Evolutionary conservation across 2,113 vertebrate genomes (phyloP).

Genomic region (Mesocricetus auratus): DNA sequence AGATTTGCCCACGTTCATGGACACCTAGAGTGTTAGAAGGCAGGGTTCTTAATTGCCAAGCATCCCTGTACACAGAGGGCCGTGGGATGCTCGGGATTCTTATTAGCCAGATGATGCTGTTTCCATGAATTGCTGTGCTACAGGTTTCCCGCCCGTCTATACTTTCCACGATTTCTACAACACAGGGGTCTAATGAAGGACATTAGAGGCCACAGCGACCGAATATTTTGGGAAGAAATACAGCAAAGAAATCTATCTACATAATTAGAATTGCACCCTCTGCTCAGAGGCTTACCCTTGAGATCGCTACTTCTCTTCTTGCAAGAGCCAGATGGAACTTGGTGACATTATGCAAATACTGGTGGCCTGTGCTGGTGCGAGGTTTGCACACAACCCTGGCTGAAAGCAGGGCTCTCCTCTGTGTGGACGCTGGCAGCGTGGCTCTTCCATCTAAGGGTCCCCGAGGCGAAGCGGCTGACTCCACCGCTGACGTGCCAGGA

Average conservation of each 20-base stretch:
- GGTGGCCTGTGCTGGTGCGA: neutral
- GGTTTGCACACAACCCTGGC: neutral
- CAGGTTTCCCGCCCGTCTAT: conserved; percentile 72
- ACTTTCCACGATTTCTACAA: conserved; percentile 68
- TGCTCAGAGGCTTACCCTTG: neutral
- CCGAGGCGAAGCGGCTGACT: conserved; percentile 67
- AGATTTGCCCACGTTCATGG: neutral
- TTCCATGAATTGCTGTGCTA: conserved; percentile 60
- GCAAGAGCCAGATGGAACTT: neutral
- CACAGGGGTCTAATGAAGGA: conserved; percentile 66
- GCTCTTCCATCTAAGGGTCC: conserved; percentile 77
- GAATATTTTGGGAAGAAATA: conserved; percentile 59
- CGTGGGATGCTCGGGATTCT: neutral
- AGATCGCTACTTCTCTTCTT: neutral
- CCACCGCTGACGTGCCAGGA: conserved; percentile 74
- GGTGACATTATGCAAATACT: conserved; percentile 7
- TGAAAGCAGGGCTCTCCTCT: conserved; percentile 52
- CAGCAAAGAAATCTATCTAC: conserved; percentile 25
- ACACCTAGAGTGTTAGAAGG: conserved; percentile 25
- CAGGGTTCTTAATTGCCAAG: neutral
- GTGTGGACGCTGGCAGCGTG: neutral
- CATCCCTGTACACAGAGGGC: neutral
- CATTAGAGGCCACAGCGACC: conserved; percentile 46
- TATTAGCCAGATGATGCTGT: neutral
- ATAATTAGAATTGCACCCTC: neutral